phyloP scores from a whole-genome alignment of 23 tunicate species.

The Trididemnum nubilum region DNA sequence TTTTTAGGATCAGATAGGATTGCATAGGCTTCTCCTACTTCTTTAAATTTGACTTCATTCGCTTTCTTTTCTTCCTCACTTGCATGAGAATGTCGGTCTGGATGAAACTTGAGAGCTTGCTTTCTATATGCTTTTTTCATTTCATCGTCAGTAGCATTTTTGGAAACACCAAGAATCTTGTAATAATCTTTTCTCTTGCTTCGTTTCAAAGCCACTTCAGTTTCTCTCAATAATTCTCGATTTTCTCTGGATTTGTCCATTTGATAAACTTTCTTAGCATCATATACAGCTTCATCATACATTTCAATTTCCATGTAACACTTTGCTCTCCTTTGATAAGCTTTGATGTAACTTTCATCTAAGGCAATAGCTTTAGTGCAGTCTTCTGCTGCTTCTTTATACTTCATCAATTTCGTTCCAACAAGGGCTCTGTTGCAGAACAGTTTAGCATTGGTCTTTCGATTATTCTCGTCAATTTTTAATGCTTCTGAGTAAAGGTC shows the following conservation, averaged over 20 bases:
- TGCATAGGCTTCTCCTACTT: conserved; percentile 95
- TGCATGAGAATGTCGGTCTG: conserved; percentile 86
- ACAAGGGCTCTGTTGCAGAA: conserved; percentile 78
- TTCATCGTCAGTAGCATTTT: conserved; percentile 69
- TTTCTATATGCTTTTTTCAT: conserved; percentile 92
- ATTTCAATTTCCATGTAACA: conserved; percentile 65
- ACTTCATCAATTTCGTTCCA: conserved; percentile 60
- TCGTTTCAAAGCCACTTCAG: conserved; percentile 59
- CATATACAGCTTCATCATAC: conserved; percentile 83
- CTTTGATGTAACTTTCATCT: conserved; percentile 71
- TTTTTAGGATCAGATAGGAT: conserved; percentile 76
- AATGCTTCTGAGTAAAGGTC: conserved; percentile 72
- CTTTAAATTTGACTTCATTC: conserved; percentile 89
- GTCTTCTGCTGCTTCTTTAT: conserved; percentile 61
- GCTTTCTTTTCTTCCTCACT: conserved; percentile 72
- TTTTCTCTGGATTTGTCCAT: conserved; percentile 82
- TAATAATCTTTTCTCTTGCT: conserved; percentile 87
- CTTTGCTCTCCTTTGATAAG: conserved; percentile 71
- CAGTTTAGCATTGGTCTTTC: conserved; percentile 77
- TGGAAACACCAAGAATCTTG: conserved; percentile 72
- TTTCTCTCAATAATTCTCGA: conserved; percentile 52
- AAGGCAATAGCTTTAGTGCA: conserved; percentile 71
- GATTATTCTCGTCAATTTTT: conserved; percentile 74
- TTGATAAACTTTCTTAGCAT: conserved; percentile 64
- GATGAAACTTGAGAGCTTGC: conserved; percentile 84